Conservation (phyloP, 2,888 invertebrate genomes). For the Stramonita haemastoma region DNA sequence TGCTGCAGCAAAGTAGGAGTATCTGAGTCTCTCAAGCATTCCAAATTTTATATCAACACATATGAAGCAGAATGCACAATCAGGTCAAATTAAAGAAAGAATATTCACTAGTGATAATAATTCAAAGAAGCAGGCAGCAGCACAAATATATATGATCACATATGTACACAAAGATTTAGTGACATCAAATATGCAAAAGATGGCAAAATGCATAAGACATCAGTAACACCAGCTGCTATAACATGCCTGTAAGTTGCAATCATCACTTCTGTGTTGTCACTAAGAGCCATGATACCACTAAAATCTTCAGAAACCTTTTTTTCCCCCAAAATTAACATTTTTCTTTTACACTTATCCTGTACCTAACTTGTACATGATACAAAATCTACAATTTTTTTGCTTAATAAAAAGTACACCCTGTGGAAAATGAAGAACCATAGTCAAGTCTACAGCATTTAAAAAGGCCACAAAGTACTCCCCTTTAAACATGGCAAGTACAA, state of each 20-base stretch:
- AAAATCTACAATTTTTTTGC: too few species aligned
- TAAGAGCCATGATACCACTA: too few species aligned
- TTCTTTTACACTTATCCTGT: too few species aligned
- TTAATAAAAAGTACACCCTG: too few species aligned
- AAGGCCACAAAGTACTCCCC: too few species aligned
- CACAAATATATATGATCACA: not conserved
- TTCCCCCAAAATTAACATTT: too few species aligned
- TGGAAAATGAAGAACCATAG: too few species aligned
- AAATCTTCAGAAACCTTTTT: too few species aligned
- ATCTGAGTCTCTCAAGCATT: not conserved
- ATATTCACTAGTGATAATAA: not conserved
- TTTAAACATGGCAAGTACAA: too few species aligned
- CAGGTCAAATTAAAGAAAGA: not conserved
- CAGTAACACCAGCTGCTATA: not conserved
- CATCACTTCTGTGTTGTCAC: too few species aligned
- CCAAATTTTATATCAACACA: not conserved
- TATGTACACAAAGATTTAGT: not conserved
- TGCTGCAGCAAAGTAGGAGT: not conserved
- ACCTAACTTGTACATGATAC: too few species aligned
- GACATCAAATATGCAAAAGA: not conserved
- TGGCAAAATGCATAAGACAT: slow-evolving; percentile 2
- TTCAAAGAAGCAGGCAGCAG: not conserved
- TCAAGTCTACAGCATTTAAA: too few species aligned
- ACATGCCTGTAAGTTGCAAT: not conserved
- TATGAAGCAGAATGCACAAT: not conserved